Conservation (phyloP, 1,140 invertebrate species). For the Wiebesia pumilae region DNA sequence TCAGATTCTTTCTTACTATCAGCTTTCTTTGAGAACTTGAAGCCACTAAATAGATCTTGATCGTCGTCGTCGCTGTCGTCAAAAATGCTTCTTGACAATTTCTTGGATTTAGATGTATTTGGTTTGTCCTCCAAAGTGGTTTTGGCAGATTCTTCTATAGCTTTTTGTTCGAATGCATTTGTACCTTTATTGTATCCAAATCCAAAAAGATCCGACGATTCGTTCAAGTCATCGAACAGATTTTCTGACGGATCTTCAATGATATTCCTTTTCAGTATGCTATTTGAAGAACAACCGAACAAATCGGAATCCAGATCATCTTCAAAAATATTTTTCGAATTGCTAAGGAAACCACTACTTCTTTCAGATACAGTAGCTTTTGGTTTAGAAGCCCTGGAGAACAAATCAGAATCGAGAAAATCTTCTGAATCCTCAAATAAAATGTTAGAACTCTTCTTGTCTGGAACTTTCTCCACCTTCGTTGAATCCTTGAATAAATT, state of each 20-base stretch:
- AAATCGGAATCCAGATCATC: constrained; percentile 55
- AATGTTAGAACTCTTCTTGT: constrained; percentile 16
- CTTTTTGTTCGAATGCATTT: background rate
- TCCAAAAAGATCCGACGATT: background rate
- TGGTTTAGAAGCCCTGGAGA: background rate
- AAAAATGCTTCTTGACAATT: constrained; percentile 53
- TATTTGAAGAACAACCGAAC: constrained; percentile 48
- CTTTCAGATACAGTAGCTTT: background rate
- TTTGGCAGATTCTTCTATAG: background rate
- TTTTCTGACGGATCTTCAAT: background rate
- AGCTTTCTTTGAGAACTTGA: constrained; percentile 41
- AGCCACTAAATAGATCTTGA: constrained; percentile 54
- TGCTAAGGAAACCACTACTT: background rate
- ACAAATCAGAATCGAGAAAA: constrained; percentile 13
- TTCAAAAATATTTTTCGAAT: constrained; percentile 15
- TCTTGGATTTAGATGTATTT: constrained; percentile 4
- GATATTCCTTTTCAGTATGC: constrained; percentile 5
- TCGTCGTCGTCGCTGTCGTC: constrained; percentile 59
- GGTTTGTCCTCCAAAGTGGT: background rate
- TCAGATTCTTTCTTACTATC: constrained; percentile 5
- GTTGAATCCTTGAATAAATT: constrained; percentile 9
- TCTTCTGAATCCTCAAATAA: constrained; percentile 34
- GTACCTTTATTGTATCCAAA: too few species aligned
- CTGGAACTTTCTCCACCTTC: background rate
- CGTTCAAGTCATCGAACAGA: constrained; percentile 18